A percentile compares a stretch with the other conserved stretches of the same genome.
Conservation (phyloP, 2,888 invertebrate species). For the Ethmia dodecea region DNA sequence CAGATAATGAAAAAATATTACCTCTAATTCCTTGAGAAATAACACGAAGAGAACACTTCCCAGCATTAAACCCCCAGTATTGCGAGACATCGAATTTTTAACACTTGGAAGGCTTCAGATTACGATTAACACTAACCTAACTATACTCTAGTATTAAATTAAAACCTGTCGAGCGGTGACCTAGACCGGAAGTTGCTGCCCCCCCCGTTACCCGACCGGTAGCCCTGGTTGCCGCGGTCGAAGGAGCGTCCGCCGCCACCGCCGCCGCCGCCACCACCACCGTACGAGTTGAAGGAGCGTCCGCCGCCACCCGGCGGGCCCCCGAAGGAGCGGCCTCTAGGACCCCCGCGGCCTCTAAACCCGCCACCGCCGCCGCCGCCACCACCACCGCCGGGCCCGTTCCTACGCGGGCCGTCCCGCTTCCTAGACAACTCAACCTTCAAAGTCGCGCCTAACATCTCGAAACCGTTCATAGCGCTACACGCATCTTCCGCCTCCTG, state of each 20-base stretch:
- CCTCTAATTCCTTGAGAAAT: constrained; percentile 63
- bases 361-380: constrained; percentile 72
- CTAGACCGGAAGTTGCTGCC: constrained; percentile 74
- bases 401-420: constrained; percentile 83
- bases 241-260: constrained; percentile 45
- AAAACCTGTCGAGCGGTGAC: constrained; percentile 69
- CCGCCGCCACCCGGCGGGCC: constrained; percentile 55
- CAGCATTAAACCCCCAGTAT: constrained; percentile 71
- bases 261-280: constrained; percentile 48
- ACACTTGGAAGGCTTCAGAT: constrained; percentile 77
- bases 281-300: constrained; percentile 28
- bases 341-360: constrained; percentile 52
- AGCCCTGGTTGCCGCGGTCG: constrained; percentile 43
- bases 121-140: constrained; percentile 75
- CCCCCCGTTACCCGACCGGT: constrained; percentile 46
- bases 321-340: constrained; percentile 67
- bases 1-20: constrained; percentile 28
- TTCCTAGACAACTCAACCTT: constrained; percentile 93
- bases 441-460: constrained; percentile 91
- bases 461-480: constrained; percentile 91
- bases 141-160: constrained; percentile 63
- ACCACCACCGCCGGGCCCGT: constrained; percentile 71
- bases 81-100: constrained; percentile 65
- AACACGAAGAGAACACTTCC: constrained; percentile 54
- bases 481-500: constrained; percentile 94